Evolutionary conservation across 92 coral and sea anemone species (phyloP), one percentile per base, ranked within the genome.

Genomic region (Zoanthus gigantus): DNA sequence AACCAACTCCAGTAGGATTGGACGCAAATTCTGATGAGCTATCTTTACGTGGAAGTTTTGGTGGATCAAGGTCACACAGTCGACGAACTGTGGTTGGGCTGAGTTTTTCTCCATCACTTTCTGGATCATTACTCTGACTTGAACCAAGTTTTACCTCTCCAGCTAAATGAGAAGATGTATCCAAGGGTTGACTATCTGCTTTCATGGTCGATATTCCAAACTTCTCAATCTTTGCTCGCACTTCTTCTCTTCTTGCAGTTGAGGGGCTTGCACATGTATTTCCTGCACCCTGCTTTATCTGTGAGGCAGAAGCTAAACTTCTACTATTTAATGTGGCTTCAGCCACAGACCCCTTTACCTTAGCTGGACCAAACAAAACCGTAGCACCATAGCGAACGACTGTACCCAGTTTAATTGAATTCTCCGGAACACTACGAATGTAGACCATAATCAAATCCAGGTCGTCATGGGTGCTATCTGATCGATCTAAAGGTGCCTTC

Each of bases 81-180:
- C 98, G 91, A 10, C 98, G 96, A 37, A 96, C 98, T 52, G 98
- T 96, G 16, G 88, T 83, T 17, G 98, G 98, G 72, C 98, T 96
- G 50, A 96, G 91, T 67, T 80, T 96, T 37, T 79, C 56, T 16
- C 74, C 85, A 28, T 85, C 53, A 6, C 87, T 82, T 83, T 83
- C 58, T 18, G 95, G 89, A 69, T 92, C 89, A 15, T 83, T 78
- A 57, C 92, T 92, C 73, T 90, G 87, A 60, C 92, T 96, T 30
- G 94, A 95, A 72, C 88, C 81, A 58, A 86, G 90, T 79, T 90
- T 93, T 14, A 92, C 88, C 56, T 87, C 58, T 48, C 93, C 92
- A 65, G 88, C 92, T 54, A 88, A 76, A 47, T 93, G 90, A 7
- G 94, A 86, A 28, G 90, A 77, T 28, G 92, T 71, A 17, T 91